These are phyloP conservation scores for Folsomia manolachei DNA, from an alignment of 2,888 invertebrate genomes.

Conservation along the genomic window DNA sequence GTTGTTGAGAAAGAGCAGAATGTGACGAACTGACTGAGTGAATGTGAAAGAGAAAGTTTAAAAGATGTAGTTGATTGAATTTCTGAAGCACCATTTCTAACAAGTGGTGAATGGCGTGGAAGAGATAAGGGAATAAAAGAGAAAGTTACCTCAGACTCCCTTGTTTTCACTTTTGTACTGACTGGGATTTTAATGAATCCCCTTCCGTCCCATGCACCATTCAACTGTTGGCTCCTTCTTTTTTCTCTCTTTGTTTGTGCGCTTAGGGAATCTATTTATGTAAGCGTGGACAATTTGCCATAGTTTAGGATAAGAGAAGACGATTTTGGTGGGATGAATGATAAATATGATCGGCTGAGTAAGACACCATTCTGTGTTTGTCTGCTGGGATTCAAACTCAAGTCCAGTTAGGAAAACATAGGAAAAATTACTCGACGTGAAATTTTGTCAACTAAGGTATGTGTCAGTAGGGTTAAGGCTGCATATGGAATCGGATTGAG, in stretches of 20 bases:
- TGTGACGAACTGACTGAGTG: background rate
- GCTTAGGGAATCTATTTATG: background rate
- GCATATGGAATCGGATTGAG: background rate
- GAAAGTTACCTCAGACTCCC: background rate
- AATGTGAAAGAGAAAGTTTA: conserved; percentile 10
- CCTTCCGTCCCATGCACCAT: background rate
- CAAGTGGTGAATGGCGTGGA: conserved; percentile 17
- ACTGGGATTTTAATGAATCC: background rate
- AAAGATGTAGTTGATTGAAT: conserved; percentile 21
- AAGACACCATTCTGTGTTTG: no score
- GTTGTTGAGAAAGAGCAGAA: no score
- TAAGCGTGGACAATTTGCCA: background rate
- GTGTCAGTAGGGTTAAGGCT: no score
- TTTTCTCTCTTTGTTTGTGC: background rate
- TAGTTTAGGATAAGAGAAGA: background rate
- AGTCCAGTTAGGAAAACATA: no score
- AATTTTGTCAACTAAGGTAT: no score
- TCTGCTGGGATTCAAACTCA: background rate
- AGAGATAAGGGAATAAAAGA: conserved; percentile 7
- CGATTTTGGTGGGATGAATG: background rate
- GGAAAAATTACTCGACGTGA: no score
- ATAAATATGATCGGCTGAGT: background rate
- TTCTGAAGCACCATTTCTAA: conserved; percentile 12
- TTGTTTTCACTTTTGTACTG: background rate
- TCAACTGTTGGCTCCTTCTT: background rate